Evolutionary conservation across 2,888 invertebrate genomes (phyloP).

Genomic region (Napeogenes sylphis): DNA sequence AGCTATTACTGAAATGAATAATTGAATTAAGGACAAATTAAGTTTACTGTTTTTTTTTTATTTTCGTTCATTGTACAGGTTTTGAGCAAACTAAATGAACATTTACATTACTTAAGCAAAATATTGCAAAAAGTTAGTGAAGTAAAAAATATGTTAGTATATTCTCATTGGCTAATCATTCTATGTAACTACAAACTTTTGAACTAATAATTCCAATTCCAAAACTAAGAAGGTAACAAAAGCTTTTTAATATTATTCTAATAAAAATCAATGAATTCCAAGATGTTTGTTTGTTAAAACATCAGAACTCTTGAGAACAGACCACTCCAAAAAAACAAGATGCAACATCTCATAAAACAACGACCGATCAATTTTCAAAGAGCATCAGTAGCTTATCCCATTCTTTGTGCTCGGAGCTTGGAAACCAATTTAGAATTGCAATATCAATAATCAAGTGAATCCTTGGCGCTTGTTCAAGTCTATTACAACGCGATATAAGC

Average conservation of each 20-base stretch:
- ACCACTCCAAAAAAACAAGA: background rate
- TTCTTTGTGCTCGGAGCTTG: constrained; percentile 35
- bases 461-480: constrained; percentile 74
- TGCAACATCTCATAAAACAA: constrained; percentile 5
- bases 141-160: too few relatives aligned
- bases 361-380: constrained; percentile 5
- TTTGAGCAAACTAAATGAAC: too few relatives aligned
- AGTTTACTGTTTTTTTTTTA: too few relatives aligned
- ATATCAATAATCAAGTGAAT: constrained; percentile 77
- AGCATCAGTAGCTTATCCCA: constrained; percentile 23
- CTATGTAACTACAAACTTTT: too few relatives aligned
- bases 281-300: background rate
- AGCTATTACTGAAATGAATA: too few relatives aligned
- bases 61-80: too few relatives aligned
- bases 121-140: background rate
- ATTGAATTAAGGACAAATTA: too few relatives aligned
- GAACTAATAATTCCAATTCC: too few relatives aligned
- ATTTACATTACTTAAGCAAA: background rate
- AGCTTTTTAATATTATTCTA: too few relatives aligned
- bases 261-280: too few relatives aligned
- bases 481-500: constrained; percentile 55
- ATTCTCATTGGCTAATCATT: too few relatives aligned
- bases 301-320: background rate
- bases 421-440: constrained; percentile 68
- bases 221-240: too few relatives aligned